phyloP scores from a whole-genome alignment of 2,888 invertebrate genomes.

The Patella ulyssiponensis region DNA sequence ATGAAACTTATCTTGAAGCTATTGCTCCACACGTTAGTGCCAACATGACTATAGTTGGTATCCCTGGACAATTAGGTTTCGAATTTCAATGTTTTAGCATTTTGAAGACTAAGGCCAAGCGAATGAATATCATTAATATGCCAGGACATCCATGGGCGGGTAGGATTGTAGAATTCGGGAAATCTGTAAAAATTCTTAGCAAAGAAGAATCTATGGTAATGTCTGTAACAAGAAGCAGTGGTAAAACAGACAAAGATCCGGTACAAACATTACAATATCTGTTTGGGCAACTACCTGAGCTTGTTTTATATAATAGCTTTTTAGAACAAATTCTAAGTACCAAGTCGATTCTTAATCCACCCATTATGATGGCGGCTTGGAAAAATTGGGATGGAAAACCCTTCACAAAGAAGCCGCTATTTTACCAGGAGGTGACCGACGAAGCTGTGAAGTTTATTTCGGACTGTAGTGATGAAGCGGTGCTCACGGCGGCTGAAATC shows the following conservation, averaged over 20 bases:
- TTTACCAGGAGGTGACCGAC: slow-evolving; percentile 42
- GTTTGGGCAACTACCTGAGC: slow-evolving; percentile 37
- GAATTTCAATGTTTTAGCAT: slow-evolving; percentile 55
- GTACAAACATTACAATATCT: slow-evolving; percentile 29
- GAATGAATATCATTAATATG: slow-evolving; percentile 53
- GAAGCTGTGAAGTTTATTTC: slow-evolving; percentile 33
- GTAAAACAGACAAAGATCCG: slow-evolving; percentile 19
- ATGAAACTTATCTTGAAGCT: slow-evolving; percentile 54
- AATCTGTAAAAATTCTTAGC: slow-evolving; percentile 41
- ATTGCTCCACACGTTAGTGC: slow-evolving; percentile 51
- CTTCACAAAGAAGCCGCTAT: slow-evolving; percentile 38
- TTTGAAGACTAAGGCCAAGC: slow-evolving; percentile 35
- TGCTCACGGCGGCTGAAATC: slow-evolving; percentile 31
- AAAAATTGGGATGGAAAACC: slow-evolving; percentile 41
- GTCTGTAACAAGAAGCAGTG: slow-evolving; percentile 33
- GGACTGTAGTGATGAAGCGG: slow-evolving; percentile 34
- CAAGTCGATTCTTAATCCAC: slow-evolving; percentile 35
- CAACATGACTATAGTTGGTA: slow-evolving; percentile 54
- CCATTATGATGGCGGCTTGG: slow-evolving; percentile 44
- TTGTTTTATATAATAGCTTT: slow-evolving; percentile 35
- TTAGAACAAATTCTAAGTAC: slow-evolving; percentile 35
- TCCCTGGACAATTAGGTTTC: slow-evolving; percentile 63
- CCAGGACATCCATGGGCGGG: slow-evolving; percentile 60
- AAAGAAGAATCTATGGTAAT: slow-evolving; percentile 36
- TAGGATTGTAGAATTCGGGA: slow-evolving; percentile 54